These are phyloP conservation scores for Rousettus madagascariensis DNA, from an alignment of 2,797 vertebrate species.

Conservation along the genomic window DNA sequence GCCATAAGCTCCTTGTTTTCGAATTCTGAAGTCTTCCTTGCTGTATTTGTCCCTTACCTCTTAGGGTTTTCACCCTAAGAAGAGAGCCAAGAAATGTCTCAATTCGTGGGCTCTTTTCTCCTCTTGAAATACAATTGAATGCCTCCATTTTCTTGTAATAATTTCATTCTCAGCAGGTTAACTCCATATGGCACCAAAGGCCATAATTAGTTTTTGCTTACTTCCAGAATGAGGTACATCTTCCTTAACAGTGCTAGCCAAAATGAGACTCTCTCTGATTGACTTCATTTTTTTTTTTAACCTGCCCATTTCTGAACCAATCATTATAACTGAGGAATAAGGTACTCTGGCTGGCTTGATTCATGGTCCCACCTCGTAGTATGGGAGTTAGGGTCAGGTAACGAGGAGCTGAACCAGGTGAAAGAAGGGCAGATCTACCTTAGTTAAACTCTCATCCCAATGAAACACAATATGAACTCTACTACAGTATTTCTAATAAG, in stretches of 20 bases:
- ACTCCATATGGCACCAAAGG: neutral
- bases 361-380: neutral
- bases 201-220: slow-evolving; percentile 5
- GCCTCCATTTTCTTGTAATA: neutral
- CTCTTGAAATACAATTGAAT: neutral
- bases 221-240: neutral
- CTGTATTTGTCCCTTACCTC: neutral
- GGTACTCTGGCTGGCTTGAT: neutral
- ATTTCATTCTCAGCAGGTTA: slow-evolving; percentile 17
- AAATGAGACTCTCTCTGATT: neutral
- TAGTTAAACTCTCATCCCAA: neutral
- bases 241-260: neutral
- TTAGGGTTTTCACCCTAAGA: neutral
- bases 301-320: neutral
- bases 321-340: neutral
- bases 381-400: neutral
- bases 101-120: neutral
- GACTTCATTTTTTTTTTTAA: slow-evolving; percentile 9
- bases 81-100: slow-evolving; percentile 10
- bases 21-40: neutral
- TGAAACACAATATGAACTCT: neutral
- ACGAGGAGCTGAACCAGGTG: neutral
- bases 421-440: neutral
- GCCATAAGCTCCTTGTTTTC: neutral
- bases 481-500: neutral